phyloP scores from a whole-genome alignment of 2,888 invertebrate genomes.

The Conistra vaccinii region DNA sequence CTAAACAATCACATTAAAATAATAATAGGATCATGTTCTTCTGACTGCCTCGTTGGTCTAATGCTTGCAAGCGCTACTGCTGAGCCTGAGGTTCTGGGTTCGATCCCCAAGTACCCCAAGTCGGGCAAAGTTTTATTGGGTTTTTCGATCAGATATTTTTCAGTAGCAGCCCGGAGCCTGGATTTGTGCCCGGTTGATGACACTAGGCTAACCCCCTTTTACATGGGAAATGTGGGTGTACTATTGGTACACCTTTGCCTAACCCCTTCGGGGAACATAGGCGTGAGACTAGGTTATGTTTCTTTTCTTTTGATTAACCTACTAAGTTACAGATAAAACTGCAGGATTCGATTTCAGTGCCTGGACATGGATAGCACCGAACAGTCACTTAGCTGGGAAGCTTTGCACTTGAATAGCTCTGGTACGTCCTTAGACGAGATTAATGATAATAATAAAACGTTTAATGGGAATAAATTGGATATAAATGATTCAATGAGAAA shows the following conservation, averaged over 20 bases:
- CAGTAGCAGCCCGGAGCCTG: too few relatives aligned
- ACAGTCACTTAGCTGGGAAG: not conserved
- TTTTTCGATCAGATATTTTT: too few relatives aligned
- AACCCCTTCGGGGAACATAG: too few relatives aligned
- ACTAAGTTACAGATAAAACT: not conserved
- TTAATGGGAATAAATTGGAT: not conserved
- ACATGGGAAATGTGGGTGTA: too few relatives aligned
- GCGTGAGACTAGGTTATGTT: too few relatives aligned
- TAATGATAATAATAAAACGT: not conserved
- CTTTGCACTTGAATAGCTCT: not conserved
- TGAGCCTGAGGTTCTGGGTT: too few relatives aligned
- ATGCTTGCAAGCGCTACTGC: too few relatives aligned
- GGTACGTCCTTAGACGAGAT: not conserved
- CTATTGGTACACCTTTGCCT: too few relatives aligned
- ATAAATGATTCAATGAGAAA: slow-evolving; percentile 1
- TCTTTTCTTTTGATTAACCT: not conserved
- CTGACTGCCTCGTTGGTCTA: not conserved
- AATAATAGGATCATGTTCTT: not conserved
- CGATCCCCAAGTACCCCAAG: too few relatives aligned
- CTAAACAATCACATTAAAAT: not conserved
- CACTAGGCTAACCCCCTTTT: too few relatives aligned
- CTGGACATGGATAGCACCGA: slow-evolving; percentile 15
- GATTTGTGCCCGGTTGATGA: too few relatives aligned
- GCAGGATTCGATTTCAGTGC: slow-evolving; percentile 39
- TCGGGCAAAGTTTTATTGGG: too few relatives aligned